phyloP scores from a whole-genome alignment of 2,888 invertebrate genomes.

The Willowsia nigromaculata region DNA sequence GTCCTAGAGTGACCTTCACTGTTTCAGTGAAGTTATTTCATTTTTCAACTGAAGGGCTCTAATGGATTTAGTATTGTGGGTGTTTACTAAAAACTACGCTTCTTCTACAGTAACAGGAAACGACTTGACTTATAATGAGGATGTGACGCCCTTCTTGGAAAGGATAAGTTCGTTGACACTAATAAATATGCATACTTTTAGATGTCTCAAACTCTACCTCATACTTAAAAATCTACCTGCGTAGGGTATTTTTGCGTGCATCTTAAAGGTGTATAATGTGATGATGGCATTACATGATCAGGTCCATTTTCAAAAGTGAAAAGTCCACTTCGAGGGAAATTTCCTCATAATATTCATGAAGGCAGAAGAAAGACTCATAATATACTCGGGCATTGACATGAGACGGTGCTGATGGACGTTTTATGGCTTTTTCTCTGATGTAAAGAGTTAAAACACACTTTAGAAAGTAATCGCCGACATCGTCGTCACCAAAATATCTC shows the following conservation, averaged over 20 bases:
- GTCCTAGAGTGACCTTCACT: too few species aligned
- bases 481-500: neutral
- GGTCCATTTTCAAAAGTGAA: neutral
- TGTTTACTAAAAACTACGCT: too few species aligned
- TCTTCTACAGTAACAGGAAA: too few species aligned
- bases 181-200: neutral
- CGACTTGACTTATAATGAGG: too few species aligned
- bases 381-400: constrained; percentile 29
- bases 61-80: too few species aligned
- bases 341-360: constrained; percentile 1
- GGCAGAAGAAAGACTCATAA: neutral
- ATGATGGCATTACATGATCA: constrained; percentile 5
- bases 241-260: neutral
- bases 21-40: too few species aligned
- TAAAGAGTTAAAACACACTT: constrained; percentile 25
- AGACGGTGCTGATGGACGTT: neutral
- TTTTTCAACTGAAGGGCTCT: too few species aligned
- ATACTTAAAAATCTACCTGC: neutral
- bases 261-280: neutral
- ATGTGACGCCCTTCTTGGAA: constrained; percentile 21
- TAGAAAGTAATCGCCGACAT: constrained; percentile 45
- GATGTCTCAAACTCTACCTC: neutral
- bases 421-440: constrained; percentile 18
- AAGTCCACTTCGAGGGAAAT: neutral
- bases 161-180: constrained; percentile 30